phyloP scores from a whole-genome alignment of 92 coral and sea anemone genomes.

The Galaxea fascicularis region DNA sequence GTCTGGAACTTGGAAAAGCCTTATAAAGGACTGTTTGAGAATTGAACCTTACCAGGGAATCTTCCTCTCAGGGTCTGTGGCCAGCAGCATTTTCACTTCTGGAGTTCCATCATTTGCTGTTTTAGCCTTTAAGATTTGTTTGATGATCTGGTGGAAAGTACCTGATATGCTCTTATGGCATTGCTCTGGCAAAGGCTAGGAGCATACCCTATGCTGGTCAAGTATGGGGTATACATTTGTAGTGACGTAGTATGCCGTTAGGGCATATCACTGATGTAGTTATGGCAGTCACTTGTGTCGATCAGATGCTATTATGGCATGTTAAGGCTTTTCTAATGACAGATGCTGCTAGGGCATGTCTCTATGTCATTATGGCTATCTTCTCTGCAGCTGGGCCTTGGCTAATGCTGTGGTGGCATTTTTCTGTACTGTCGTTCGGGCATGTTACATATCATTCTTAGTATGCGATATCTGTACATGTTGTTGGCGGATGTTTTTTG shows the following conservation, averaged over 20 bases:
- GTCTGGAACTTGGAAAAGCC: constrained; percentile 48
- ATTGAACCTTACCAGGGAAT: constrained; percentile 50
- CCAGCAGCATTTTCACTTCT: constrained; percentile 52
- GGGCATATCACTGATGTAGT: constrained; percentile 6
- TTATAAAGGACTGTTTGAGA: constrained; percentile 42
- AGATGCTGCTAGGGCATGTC: constrained; percentile 30
- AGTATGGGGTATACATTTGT: constrained; percentile 9
- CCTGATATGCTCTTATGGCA: too few relatives aligned
- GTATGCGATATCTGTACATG: not conserved
- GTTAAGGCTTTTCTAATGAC: constrained; percentile 22
- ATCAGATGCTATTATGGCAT: constrained; percentile 27
- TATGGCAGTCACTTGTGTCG: not conserved
- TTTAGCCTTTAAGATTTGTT: constrained; percentile 57
- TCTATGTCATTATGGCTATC: constrained; percentile 1
- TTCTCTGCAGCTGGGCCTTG: not conserved
- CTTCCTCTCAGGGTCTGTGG: constrained; percentile 65
- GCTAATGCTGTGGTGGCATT: not conserved
- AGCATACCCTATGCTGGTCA: constrained; percentile 22
- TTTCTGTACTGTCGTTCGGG: too few relatives aligned
- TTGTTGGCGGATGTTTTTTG: not conserved
- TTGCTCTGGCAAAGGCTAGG: constrained; percentile 64
- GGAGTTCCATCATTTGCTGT: constrained; percentile 58
- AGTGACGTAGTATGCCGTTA: not conserved
- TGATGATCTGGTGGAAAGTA: too few relatives aligned
- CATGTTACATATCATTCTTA: not conserved